phyloP scores from a whole-genome alignment of 2,113 vertebrate species.

The Oxyura jamaicensis region DNA sequence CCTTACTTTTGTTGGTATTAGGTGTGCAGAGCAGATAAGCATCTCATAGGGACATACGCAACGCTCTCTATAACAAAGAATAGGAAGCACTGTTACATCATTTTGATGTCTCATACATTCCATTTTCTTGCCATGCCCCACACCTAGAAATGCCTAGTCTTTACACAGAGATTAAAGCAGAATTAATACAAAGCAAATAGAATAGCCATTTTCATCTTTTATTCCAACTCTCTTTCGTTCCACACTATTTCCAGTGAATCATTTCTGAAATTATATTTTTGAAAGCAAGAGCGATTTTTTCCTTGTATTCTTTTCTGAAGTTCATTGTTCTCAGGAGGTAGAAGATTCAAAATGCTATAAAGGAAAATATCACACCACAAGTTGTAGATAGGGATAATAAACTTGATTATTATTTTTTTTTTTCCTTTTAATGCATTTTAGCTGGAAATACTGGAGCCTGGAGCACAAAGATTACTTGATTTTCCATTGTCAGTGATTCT shows the following conservation, averaged over 20 bases:
- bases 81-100: not conserved
- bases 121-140: not conserved
- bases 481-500: constrained; percentile 1
- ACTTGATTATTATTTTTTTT: constrained; percentile 40
- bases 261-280: constrained; percentile 74
- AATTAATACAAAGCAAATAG: constrained; percentile 70
- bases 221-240: constrained; percentile 44
- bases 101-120: constrained; percentile 60
- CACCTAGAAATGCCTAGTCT: constrained; percentile 51
- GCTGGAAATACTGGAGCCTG: not conserved
- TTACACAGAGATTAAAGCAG: constrained; percentile 64
- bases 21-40: not conserved
- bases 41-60: not conserved
- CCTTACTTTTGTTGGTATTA: not conserved
- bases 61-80: not conserved
- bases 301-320: constrained; percentile 65
- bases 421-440: constrained; percentile 56
- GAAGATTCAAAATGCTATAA: constrained; percentile 61
- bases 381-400: constrained; percentile 54
- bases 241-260: constrained; percentile 60
- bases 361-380: constrained; percentile 62
- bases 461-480: constrained; percentile 13
- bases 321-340: constrained; percentile 68
- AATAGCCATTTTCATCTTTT: constrained; percentile 69
- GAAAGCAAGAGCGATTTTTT: constrained; percentile 54